Conservation (phyloP, 2,888 invertebrate genomes). For the Coenonympha glycerion region DNA sequence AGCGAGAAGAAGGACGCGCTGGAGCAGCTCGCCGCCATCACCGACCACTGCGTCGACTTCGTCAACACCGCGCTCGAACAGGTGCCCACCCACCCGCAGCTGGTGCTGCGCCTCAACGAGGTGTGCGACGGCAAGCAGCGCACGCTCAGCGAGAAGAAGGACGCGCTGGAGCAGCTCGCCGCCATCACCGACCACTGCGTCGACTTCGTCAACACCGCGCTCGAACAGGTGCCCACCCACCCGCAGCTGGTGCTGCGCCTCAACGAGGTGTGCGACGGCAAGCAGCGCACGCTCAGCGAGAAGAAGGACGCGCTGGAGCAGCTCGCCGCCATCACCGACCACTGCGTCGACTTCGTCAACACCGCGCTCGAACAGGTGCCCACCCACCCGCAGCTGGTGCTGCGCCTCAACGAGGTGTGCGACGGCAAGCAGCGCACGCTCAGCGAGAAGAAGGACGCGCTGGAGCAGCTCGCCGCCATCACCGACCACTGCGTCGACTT, state of each 20-base stretch:
- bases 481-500: conserved; percentile 93
- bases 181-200: conserved; percentile 93
- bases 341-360: conserved; percentile 90
- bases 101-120: conserved; percentile 87
- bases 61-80: conserved; percentile 85
- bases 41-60: conserved; percentile 92
- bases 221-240: conserved; percentile 79
- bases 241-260: conserved; percentile 86
- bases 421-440: conserved; percentile 83
- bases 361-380: conserved; percentile 80
- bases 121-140: conserved; percentile 82
- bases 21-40: conserved; percentile 86
- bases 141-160: conserved; percentile 88
- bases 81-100: conserved; percentile 76
- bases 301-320: conserved; percentile 89
- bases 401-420: conserved; percentile 86
- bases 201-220: conserved; percentile 85
- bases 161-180: conserved; percentile 86
- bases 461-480: conserved; percentile 86
- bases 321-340: conserved; percentile 89
- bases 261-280: conserved; percentile 83
- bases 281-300: conserved; percentile 85
- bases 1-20: conserved; percentile 89
- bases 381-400: conserved; percentile 85
- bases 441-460: conserved; percentile 87